These are phyloP conservation scores for Diorhabda elongata DNA, from an alignment of 1,140 invertebrate genomes.

Conservation along the genomic window DNA sequence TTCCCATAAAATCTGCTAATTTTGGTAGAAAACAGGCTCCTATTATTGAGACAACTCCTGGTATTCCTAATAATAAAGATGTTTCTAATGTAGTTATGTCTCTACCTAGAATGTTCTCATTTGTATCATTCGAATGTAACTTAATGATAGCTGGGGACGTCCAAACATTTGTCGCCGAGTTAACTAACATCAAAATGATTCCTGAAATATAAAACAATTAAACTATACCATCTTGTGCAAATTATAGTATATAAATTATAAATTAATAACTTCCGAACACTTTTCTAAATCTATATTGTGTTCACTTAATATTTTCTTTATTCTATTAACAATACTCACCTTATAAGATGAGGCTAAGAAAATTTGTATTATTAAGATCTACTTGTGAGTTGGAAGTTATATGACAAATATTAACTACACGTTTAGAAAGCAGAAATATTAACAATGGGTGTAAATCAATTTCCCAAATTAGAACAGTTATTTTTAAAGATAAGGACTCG, in stretches of 20 bases:
- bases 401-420: too few relatives aligned
- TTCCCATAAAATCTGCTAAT: slow-evolving; percentile 33
- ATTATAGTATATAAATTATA: not conserved
- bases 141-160: slow-evolving; percentile 64
- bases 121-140: slow-evolving; percentile 40
- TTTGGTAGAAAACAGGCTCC: slow-evolving; percentile 37
- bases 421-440: too few relatives aligned
- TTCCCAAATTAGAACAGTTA: too few relatives aligned
- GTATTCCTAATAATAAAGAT: slow-evolving; percentile 77
- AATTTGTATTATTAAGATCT: too few relatives aligned
- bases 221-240: not conserved
- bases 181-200: not conserved
- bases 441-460: too few relatives aligned
- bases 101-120: slow-evolving; percentile 38
- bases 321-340: too few relatives aligned
- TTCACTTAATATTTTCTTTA: too few relatives aligned
- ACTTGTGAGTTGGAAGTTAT: too few relatives aligned
- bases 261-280: not conserved
- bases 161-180: slow-evolving; percentile 50
- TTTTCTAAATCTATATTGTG: not conserved
- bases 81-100: slow-evolving; percentile 50
- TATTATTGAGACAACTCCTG: slow-evolving; percentile 68
- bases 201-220: not conserved
- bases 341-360: too few relatives aligned
- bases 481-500: too few relatives aligned